Evolutionary conservation across 2,797 vertebrate genomes (phyloP), one percentile per base, ranked within the genome.

Genomic region (Psittacula echo): DNA sequence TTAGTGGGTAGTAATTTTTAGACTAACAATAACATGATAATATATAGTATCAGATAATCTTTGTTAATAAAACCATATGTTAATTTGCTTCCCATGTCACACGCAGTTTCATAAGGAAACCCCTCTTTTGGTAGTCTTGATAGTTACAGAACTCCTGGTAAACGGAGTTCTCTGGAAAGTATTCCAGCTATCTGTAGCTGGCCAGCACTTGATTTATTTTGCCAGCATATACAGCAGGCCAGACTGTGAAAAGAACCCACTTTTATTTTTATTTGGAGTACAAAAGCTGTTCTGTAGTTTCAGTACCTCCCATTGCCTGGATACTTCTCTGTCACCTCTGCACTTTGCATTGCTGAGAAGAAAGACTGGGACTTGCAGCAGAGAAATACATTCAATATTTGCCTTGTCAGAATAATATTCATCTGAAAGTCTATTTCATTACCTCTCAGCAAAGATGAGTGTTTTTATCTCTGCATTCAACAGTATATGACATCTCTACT

Each of bases 241-340:
- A 76, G 54, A 50, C 42, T 80, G 65, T 92, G 85, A 93, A 89
- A 94, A 92, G 72, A 93, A 34, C 13, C 34, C 78, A 85, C 56
- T 95, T 94, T 93, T 90, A 96, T 95, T 95, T 94, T 95, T 79
- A 81, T 87, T 94, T 85, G 72, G 61, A 95, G 22, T 68, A 94
- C 83, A 96, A 95, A 96, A 94, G 67, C 85, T 85, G 74, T 82
- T 92, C 93, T 96, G 88, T 85, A 87, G 56, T 90, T 94, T 62
- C 85, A 89, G 30, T 58, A 95, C 56, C 91, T 94, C 83, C 53
- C 83, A 89, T 86, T 93, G 94, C 87, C 67, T 90, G 51, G 83
- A 88, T 83, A 64, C 61, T 91, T 79, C 80, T 68, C 54, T 32
- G n/a, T 77, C 73, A 93, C 70, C 75, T 75, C 87, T 89, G 67